These are phyloP conservation scores for Macrotus californicus DNA, from an alignment of 2,113 vertebrate species.

Conservation along the genomic window DNA sequence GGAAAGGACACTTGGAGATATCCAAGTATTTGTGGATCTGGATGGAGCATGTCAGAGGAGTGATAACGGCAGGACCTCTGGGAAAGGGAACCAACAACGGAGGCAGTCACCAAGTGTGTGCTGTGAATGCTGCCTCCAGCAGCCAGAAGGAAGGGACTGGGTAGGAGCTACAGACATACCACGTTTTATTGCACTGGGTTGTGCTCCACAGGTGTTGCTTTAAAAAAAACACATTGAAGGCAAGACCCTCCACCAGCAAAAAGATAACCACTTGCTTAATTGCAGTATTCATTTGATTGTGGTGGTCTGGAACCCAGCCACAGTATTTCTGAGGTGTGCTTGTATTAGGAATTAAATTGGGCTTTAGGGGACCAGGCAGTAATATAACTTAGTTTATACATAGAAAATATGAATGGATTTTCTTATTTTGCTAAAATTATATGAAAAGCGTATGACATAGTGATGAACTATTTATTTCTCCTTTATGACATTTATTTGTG, in stretches of 20 bases:
- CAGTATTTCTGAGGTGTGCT: background rate
- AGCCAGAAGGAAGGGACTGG: background rate
- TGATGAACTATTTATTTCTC: background rate
- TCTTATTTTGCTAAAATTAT: background rate
- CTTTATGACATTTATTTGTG: background rate
- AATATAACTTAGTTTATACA: background rate
- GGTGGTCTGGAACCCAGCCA: background rate
- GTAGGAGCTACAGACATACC: background rate
- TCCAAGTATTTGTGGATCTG: background rate
- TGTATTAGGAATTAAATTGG: background rate
- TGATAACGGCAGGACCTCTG: background rate
- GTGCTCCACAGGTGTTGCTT: background rate
- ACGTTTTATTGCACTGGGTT: background rate
- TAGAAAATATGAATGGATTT: background rate
- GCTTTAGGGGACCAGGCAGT: background rate
- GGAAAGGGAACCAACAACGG: too few species aligned
- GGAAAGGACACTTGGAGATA: background rate
- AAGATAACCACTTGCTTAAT: background rate
- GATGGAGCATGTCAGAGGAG: background rate
- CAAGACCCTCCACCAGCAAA: background rate
- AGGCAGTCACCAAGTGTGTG: background rate
- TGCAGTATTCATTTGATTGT: background rate
- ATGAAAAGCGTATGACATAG: background rate
- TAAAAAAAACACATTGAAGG: background rate
- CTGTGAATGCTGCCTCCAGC: background rate